Base-by-base conservation (phyloP, 2,113 vertebrate genomes). In the Martes martes region DNA sequence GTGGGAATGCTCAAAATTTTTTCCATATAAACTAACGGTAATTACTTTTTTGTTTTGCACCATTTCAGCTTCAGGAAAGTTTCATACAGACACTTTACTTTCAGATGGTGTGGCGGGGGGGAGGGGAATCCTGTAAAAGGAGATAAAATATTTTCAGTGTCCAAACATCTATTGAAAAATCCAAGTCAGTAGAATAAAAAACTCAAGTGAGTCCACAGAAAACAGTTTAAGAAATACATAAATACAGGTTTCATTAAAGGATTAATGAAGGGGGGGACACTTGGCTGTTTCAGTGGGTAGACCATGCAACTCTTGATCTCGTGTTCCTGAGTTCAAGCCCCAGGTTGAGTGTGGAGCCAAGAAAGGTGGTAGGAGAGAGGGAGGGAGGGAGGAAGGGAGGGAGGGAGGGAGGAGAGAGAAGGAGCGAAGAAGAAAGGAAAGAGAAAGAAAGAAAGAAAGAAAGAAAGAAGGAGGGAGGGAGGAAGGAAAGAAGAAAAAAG, bases 71-170 rank as follows among this genome's bases (percentile, higher is more conserved):
- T 79, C 16, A 15, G 18, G 10, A 52, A 52, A n/a, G 47, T 79
- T 79, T 52, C 76, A 52, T n/a, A 79, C 10, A 28, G 18, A 21
- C 47, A 19, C 76, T 23, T 10, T 21, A 52, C 47, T 52, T 79
- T 79, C 47, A 33, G 47, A 21, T n/a, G 19, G 28, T 4, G 52
- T 6, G 1, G 18, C 21, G 19, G 28, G 4, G 4, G 6, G 52
- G 0, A 0, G 5, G 18, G 16, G 15, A 1, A 21, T 52, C 4
- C 47, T 52, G 18, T 33, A 93, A 83, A 89, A 31, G 16, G 16
- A 94, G 4, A 81, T n/a, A 45, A 83, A 94, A 87, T 94, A 57
- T 69, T 95, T 84, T 47, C 88, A 55, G 24, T 76, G 84, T 76
- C 57, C n/a, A 76, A 50, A 31, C 11, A 57, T 87, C 11, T 92